Conservation (phyloP, 2,888 invertebrate genomes). For the Philhelius pedissequus region DNA sequence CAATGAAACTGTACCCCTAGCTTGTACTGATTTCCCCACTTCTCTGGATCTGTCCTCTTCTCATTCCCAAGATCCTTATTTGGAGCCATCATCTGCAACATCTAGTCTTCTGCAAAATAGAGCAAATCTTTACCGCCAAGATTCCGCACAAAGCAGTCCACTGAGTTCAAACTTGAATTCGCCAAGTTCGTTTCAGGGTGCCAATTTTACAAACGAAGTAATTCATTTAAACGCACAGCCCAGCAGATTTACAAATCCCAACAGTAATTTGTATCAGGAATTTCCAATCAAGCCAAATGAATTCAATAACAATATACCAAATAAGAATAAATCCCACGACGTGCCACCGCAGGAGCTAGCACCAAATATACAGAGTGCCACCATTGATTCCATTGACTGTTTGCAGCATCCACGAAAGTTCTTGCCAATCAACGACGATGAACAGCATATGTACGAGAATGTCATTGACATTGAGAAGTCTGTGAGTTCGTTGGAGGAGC, state of each 20-base stretch:
- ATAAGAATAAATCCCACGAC: constrained; percentile 74
- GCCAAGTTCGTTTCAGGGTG: constrained; percentile 81
- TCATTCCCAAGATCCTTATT: constrained; percentile 69
- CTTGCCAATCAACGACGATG: constrained; percentile 64
- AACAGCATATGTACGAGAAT: constrained; percentile 75
- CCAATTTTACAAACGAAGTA: constrained; percentile 80
- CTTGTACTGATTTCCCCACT: constrained; percentile 28
- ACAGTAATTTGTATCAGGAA: constrained; percentile 82
- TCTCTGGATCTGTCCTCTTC: constrained; percentile 26
- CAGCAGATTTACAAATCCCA: constrained; percentile 75
- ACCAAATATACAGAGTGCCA: constrained; percentile 70
- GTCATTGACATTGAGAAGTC: constrained; percentile 69
- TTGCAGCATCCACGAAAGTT: constrained; percentile 40
- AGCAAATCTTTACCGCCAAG: constrained; percentile 68
- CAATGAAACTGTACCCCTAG: constrained; percentile 33
- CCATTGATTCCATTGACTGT: neutral
- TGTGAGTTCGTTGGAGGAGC: constrained; percentile 68
- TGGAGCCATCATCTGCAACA: constrained; percentile 76
- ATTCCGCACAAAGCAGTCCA: constrained; percentile 74
- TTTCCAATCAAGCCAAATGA: constrained; percentile 78
- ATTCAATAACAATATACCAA: constrained; percentile 70
- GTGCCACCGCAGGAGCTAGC: constrained; percentile 77
- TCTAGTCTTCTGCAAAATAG: constrained; percentile 61
- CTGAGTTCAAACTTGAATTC: constrained; percentile 74
- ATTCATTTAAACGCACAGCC: constrained; percentile 78